Percentiles rank a stretch among this genome's conserved stretches.
phyloP scores from a whole-genome alignment of 2,797 vertebrate genomes.

The Danio albolineatus region DNA sequence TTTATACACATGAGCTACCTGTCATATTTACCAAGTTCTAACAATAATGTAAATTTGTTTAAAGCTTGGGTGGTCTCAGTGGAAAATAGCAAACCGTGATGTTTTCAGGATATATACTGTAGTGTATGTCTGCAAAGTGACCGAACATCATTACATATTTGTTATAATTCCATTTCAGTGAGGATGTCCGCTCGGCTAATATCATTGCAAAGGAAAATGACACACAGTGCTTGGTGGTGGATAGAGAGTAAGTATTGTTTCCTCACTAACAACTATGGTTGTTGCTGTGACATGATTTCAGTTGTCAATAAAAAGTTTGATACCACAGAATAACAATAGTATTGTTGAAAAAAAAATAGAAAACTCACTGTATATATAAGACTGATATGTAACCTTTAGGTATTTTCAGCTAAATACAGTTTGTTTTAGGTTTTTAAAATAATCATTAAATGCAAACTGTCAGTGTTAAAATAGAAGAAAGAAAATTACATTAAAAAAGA shows the following conservation, averaged over 20 bases:
- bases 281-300: neutral
- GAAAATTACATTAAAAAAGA: too few relatives aligned
- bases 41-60: neutral
- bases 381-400: neutral
- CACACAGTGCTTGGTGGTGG: slow-evolving; percentile 84
- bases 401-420: neutral
- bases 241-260: slow-evolving; percentile 80
- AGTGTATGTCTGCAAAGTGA: neutral
- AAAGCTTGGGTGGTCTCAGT: neutral
- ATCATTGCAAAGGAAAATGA: slow-evolving; percentile 79
- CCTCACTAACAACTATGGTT: neutral
- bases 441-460: neutral
- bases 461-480: neutral
- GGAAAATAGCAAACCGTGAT: neutral
- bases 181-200: slow-evolving; percentile 85
- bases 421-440: neutral
- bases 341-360: neutral
- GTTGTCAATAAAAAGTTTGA: neutral
- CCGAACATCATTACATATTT: slow-evolving; percentile 1
- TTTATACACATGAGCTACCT: too few relatives aligned
- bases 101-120: neutral
- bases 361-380: neutral
- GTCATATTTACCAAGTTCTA: neutral
- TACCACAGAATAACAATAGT: neutral
- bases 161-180: slow-evolving; percentile 68